Evolutionary conservation across 2,797 vertebrate genomes (phyloP), one percentile per base, ranked within the genome.

Genomic region (Emydoidea blandingii): DNA sequence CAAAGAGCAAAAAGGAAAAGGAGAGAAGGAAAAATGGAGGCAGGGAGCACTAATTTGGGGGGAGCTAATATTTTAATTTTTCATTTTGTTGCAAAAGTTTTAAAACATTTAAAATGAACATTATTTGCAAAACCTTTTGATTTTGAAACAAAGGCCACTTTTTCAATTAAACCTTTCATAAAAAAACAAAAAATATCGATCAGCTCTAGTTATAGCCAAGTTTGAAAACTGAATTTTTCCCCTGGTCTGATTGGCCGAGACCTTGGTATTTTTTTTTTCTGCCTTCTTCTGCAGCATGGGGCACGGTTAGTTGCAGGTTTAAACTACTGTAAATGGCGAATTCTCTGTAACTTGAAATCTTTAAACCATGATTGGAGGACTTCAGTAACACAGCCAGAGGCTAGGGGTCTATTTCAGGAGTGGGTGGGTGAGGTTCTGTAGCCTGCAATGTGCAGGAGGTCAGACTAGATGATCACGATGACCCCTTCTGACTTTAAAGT

Each of bases 111-210:
- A 37, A 68, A 68, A n/a, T n/a, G 4, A 68, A 68, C 78, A 52
- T 79, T 76, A 44, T 76, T 47, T 76, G 41, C 37, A 44, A 76
- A 27, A 44, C 3, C 6, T 47, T 47, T 91, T 56, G 78, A 1
- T 74, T 95, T 83, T 52, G n/a, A 91, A 95, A 95, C 6, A 1
- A 87, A 92, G 93, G 54, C 10, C 34, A 87, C 74, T 87, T 27
- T 57, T 93, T 88, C 50, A 41, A 88, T 80, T 65, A n/a, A 80
- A 37, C 37, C 41, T 44, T 41, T 74, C 37, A 44, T 41, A 14
- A 23, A 74, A n/a, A 59, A 59, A 59, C 27, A 57, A 31, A 59
- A 14, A 14, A 91, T 52, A 80, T 21, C 76, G 80, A 91, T n/a
- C 50, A 85, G 21, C 34, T 88, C 50, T 84, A 86, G 84, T 47